These are phyloP conservation scores for Salvelinus sp. DNA, from an alignment of 2,113 vertebrate species.

Conservation along the genomic window DNA sequence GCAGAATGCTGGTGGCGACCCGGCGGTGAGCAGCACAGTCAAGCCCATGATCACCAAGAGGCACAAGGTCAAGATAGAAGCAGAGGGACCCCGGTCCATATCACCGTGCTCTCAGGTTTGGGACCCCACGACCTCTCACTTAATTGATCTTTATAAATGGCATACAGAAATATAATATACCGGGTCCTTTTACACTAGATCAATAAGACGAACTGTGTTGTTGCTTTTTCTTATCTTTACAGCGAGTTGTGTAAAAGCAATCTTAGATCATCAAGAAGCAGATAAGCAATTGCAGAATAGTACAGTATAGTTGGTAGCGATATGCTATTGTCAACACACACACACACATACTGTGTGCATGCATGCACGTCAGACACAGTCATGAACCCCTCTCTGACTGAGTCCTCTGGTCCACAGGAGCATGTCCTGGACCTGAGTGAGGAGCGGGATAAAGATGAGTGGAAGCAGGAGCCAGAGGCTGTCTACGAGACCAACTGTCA, in stretches of 20 bases:
- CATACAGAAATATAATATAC: too few species aligned
- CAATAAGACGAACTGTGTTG: slow-evolving; percentile 20
- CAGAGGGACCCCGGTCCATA: slow-evolving; percentile 70
- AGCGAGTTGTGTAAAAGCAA: slow-evolving; percentile 15
- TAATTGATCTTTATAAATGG: too few species aligned
- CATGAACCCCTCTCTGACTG: neutral
- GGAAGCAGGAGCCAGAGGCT: slow-evolving; percentile 94
- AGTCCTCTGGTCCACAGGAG: slow-evolving; percentile 72
- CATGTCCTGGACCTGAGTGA: slow-evolving; percentile 88
- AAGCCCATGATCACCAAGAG: slow-evolving; percentile 86
- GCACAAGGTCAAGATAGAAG: slow-evolving; percentile 88
- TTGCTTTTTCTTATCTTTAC: slow-evolving; percentile 17
- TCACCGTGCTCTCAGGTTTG: slow-evolving; percentile 82
- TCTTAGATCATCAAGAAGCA: slow-evolving; percentile 16
- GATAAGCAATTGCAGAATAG: slow-evolving; percentile 49
- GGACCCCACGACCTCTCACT: too few species aligned
- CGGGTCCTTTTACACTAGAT: slow-evolving; percentile 16
- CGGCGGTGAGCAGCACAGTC: slow-evolving; percentile 87
- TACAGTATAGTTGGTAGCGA: neutral
- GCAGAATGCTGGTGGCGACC: slow-evolving; percentile 75
- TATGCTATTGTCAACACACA: too few species aligned
- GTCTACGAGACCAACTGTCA: slow-evolving; percentile 97
- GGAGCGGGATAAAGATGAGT: slow-evolving; percentile 95
- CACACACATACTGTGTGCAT: neutral
- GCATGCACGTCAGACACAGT: neutral